Base-by-base conservation (phyloP, 2,113 vertebrate genomes). In the Dascyllus trimaculatus region DNA sequence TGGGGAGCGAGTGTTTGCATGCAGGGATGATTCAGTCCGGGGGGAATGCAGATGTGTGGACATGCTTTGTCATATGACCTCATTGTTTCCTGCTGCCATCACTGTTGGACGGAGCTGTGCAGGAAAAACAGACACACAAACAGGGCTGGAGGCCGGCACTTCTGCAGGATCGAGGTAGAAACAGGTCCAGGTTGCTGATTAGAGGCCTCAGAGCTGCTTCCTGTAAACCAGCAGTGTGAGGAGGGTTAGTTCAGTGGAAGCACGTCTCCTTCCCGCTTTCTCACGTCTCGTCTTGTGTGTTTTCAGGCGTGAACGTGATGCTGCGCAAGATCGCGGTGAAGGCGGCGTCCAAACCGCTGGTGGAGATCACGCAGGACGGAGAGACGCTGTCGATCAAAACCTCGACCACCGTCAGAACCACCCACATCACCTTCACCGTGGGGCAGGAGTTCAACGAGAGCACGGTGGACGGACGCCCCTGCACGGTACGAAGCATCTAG, bases 331-430 rank as follows among this genome's bases (percentile, higher is more conserved):
- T 98, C 0, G 98, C 98, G 0, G 96, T 97, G 86, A 95, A 95
- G 0, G 97, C 98, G 0, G 97, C 97, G 0, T 96, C 97, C 22
- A 98, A 97, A 87, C 97, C 98, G 0, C 87, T 95, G 0, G 97
- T 98, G 92, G 97, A 98, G 93, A 98, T 99, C 86, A 94, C 90
- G 8, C 98, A 99, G 90, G 95, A 99, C 0, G 95, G 95, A 0
- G 96, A 98, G 77, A 94, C 77, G 0, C 95, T 99, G 90, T 97
- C 96, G 82, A 99, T 99, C 86, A 95, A 93, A 66, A 99, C 97
- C 21, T 96, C 92, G 0, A 99, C 97, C 66, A 94, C 96, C 0
- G 97, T 97, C 43, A 94, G 97, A 43, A 99, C 96, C 94, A 99
- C 98, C 0, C 95, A 99, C 92, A 96, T 99, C 85, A 95, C 88